Evolutionary conservation across 2,797 vertebrate genomes (phyloP).

Genomic region (Esox masquinongy): DNA sequence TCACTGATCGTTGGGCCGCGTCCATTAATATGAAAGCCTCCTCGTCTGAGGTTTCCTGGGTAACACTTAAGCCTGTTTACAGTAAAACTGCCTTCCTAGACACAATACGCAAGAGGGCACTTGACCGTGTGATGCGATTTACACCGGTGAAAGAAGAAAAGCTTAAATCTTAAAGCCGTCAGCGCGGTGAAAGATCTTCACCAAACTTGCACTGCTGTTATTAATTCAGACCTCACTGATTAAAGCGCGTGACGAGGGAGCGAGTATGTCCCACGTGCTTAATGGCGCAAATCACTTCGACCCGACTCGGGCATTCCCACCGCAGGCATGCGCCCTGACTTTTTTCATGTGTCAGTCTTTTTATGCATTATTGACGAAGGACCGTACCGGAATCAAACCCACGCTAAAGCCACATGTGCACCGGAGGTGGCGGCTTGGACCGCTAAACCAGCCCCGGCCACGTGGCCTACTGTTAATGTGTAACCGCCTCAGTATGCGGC

Average conservation of each 20-base stretch:
- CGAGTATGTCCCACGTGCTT: slow-evolving; percentile 50
- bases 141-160: slow-evolving; percentile 38
- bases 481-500: background rate
- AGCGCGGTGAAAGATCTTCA: slow-evolving; percentile 34
- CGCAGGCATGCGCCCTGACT: slow-evolving; percentile 47
- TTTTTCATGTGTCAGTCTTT: too few relatives aligned
- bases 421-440: too few relatives aligned
- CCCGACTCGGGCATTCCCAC: slow-evolving; percentile 52
- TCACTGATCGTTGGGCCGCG: slow-evolving; percentile 18
- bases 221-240: slow-evolving; percentile 60
- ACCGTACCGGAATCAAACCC: too few relatives aligned
- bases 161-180: slow-evolving; percentile 49
- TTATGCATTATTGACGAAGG: too few relatives aligned
- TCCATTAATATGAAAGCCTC: slow-evolving; percentile 34
- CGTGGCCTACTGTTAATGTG: too few relatives aligned
- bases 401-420: too few relatives aligned
- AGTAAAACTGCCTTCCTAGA: slow-evolving; percentile 41
- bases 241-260: slow-evolving; percentile 49
- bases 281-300: slow-evolving; percentile 55
- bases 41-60: slow-evolving; percentile 33
- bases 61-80: slow-evolving; percentile 58
- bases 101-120: slow-evolving; percentile 31
- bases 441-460: too few relatives aligned
- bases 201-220: slow-evolving; percentile 46
- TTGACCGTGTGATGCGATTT: slow-evolving; percentile 46